Evolutionary conservation across 2,113 vertebrate species (phyloP).

Genomic region (Suricata suricatta): DNA sequence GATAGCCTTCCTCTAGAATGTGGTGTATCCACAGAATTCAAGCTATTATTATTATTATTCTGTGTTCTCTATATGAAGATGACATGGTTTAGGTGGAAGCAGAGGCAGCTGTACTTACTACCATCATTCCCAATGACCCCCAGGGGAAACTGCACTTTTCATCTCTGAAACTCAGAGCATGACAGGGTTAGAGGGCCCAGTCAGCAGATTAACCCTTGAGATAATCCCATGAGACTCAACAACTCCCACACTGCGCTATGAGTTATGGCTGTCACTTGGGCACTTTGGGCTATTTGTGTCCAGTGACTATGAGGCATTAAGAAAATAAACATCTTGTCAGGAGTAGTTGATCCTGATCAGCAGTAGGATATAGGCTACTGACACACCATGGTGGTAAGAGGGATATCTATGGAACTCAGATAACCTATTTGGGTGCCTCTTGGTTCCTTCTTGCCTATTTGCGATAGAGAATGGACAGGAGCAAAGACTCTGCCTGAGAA

Average conservation of each 20-base stretch:
- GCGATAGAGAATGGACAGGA: background rate
- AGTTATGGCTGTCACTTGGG: background rate
- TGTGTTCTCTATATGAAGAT: background rate
- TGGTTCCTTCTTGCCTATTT: background rate
- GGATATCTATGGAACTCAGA: background rate
- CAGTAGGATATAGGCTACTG: background rate
- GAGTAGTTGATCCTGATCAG: background rate
- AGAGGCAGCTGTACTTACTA: background rate
- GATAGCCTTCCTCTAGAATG: background rate
- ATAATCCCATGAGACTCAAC: background rate
- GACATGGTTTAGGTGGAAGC: background rate
- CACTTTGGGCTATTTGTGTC: background rate
- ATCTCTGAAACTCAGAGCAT: background rate
- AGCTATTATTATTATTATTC: background rate
- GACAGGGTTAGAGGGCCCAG: background rate
- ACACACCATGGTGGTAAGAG: too few species aligned
- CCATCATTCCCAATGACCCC: background rate
- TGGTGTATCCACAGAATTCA: background rate
- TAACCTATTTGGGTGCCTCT: background rate
- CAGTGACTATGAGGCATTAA: background rate
- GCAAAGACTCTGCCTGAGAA: background rate
- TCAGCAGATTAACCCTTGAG: background rate
- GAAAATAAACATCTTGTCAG: background rate
- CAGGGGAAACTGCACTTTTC: background rate
- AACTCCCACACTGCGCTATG: background rate